Conservation (phyloP, 2,888 invertebrate species). For the Tipula confusa region DNA sequence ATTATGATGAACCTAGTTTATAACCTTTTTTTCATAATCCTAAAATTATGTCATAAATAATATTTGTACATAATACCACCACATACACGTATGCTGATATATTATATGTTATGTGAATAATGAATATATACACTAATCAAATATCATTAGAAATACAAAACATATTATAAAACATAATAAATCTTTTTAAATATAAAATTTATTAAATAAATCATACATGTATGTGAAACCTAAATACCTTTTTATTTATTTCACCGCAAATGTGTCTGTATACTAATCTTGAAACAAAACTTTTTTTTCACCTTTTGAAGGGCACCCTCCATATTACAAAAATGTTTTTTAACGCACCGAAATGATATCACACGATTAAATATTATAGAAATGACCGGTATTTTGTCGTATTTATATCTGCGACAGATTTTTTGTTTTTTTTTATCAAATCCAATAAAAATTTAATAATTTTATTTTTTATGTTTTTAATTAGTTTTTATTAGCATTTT, state of each 20-base stretch:
- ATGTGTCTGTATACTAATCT: neutral
- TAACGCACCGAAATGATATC: neutral
- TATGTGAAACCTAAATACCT: neutral
- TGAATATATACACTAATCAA: neutral
- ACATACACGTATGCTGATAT: neutral
- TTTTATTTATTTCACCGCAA: slow-evolving; percentile 25
- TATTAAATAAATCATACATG: neutral
- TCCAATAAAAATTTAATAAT: neutral
- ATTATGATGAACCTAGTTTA: slow-evolving; percentile 4
- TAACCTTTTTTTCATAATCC: slow-evolving; percentile 17
- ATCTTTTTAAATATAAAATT: slow-evolving; percentile 9
- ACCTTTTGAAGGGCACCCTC: neutral
- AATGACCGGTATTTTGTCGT: neutral
- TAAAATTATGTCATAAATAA: slow-evolving; percentile 12
- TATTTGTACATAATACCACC: neutral
- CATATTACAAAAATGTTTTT: neutral
- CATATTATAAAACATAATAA: neutral
- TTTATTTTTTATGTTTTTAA: neutral
- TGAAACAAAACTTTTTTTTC: no score
- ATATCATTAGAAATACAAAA: neutral
- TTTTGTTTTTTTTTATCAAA: neutral
- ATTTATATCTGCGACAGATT: no score
- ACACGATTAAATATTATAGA: neutral
- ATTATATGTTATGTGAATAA: neutral
- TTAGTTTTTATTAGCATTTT: neutral